A percentile compares a stretch with the other conserved stretches of the same genome.
phyloP scores from a whole-genome alignment of 2,797 vertebrate genomes.

The Sebastes cheni region DNA sequence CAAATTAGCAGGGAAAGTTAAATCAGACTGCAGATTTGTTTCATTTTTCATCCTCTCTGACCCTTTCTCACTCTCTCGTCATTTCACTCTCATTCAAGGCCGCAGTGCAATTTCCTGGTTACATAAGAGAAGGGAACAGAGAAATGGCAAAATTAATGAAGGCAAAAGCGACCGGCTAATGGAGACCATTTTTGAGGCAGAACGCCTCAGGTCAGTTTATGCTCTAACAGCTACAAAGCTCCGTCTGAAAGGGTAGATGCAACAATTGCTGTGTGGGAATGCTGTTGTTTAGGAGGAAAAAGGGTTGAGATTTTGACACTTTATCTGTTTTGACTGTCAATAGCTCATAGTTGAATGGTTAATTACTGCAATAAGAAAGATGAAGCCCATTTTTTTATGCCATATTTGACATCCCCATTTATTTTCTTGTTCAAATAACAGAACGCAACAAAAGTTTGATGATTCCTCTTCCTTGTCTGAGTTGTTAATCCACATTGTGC shows the following conservation, averaged over 20 bases:
- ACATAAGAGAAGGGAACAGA: slow-evolving; percentile 52
- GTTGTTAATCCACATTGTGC: neutral
- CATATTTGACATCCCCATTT: slow-evolving; percentile 6
- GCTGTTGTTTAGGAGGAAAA: slow-evolving; percentile 7
- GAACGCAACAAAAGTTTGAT: neutral
- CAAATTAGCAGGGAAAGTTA: slow-evolving; percentile 55
- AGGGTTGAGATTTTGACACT: neutral
- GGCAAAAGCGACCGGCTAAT: slow-evolving; percentile 62
- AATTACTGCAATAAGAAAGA: slow-evolving; percentile 1
- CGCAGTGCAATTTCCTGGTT: slow-evolving; percentile 56
- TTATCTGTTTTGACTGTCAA: neutral
- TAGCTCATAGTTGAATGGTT: neutral
- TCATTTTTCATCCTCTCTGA: neutral
- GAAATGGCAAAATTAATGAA: slow-evolving; percentile 66
- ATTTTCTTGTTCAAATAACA: slow-evolving; percentile 15
- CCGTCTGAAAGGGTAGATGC: slow-evolving; percentile 15
- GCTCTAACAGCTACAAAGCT: slow-evolving; percentile 29
- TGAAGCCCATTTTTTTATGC: neutral
- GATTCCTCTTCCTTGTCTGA: neutral
- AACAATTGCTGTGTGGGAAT: neutral
- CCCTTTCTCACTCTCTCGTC: slow-evolving; percentile 16
- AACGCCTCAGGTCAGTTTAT: slow-evolving; percentile 25
- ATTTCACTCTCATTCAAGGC: slow-evolving; percentile 37
- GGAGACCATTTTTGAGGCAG: slow-evolving; percentile 53
- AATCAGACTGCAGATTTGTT: slow-evolving; percentile 23